These are phyloP conservation scores for Listronotus bonariensis DNA, from an alignment of 1,140 invertebrate species.

Conservation along the genomic window DNA sequence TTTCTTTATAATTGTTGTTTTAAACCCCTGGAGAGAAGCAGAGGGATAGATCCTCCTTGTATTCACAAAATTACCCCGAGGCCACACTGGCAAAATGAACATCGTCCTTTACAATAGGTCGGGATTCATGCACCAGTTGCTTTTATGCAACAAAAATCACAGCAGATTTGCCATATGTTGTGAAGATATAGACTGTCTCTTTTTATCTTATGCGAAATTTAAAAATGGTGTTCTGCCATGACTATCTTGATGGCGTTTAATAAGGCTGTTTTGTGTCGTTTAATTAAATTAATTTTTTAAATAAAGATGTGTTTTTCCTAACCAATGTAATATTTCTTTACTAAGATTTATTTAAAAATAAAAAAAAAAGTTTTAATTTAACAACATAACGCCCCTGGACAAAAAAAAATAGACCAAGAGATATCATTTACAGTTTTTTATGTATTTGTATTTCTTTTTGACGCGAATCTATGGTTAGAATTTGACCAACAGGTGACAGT, in stretches of 20 bases:
- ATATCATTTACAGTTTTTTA: too few relatives aligned
- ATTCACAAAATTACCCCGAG: slow-evolving; percentile 27
- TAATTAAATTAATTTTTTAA: slow-evolving; percentile 43
- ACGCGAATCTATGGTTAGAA: too few relatives aligned
- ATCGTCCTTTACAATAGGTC: slow-evolving; percentile 21
- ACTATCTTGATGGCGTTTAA: slow-evolving; percentile 37
- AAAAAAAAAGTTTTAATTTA: too few relatives aligned
- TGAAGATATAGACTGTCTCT: slow-evolving; percentile 6
- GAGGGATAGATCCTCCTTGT: slow-evolving; percentile 15
- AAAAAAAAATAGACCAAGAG: too few relatives aligned
- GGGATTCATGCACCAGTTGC: slow-evolving; percentile 22
- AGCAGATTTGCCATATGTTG: slow-evolving; percentile 16
- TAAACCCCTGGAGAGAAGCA: slow-evolving; percentile 30
- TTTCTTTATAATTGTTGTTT: slow-evolving; percentile 35
- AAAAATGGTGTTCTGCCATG: slow-evolving; percentile 28
- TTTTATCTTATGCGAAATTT: slow-evolving; percentile 30
- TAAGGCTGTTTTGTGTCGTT: slow-evolving; percentile 42
- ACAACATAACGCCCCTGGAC: too few relatives aligned
- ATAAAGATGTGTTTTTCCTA: slow-evolving; percentile 33
- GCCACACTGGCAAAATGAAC: slow-evolving; percentile 26
- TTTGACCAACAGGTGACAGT: too few relatives aligned
- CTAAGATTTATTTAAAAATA: too few relatives aligned
- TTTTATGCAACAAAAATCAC: slow-evolving; percentile 25
- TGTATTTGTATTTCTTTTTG: too few relatives aligned
- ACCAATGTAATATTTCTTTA: too few relatives aligned